Base-by-base conservation (phyloP, 2,113 vertebrate species). In the Forbesichthys agassizii region DNA sequence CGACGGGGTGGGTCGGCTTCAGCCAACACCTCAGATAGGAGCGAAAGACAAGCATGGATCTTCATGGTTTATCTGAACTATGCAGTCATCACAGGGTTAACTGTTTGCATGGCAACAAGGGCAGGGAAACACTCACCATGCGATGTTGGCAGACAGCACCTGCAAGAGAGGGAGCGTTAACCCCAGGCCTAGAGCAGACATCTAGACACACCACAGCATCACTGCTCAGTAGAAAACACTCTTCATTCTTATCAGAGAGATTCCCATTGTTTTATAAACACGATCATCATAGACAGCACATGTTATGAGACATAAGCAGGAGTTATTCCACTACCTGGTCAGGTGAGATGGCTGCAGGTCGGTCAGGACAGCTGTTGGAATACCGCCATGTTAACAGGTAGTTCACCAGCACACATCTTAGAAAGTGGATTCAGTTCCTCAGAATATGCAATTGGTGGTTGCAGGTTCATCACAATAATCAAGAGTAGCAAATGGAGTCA, bases 221-320 rank as follows among this genome's bases (percentile, higher is more conserved):
- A 93, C 95, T 90, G 94, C 85, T 96, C 96, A 97, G 95, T 49
- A 11, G 13, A 78, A 82, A 84, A 56, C 55, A 64, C 0, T 94
- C 93, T 87, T 95, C 95, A 96, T 55, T 70, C 70, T 92, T 83
- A 84, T 97, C 95, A 95, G 95, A 96, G 95, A 98, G 96, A 96
- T 96, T 96, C 95, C 96, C 96, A 96, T 88, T 95, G 93, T 84
- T 79, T 83, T 74, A 59, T 79, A 76, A 75, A 83, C 78, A 58
- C 63, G 70, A 61, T 93, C 95, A 96, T 95, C 95, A 96, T 42
- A 42, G 36, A 42, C 36, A 8, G 36, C 36, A 42, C 5, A 42
- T 8, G 7, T 42, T 42, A 42, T 8, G 36, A 8, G 36, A 42
- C 36, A 42, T 3, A 0, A 42, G 5, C 36, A 8, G 0, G 5